Evolutionary conservation across 2,113 vertebrate genomes (phyloP), one percentile per base, ranked within the genome.

Genomic region (Jacana jacana): DNA sequence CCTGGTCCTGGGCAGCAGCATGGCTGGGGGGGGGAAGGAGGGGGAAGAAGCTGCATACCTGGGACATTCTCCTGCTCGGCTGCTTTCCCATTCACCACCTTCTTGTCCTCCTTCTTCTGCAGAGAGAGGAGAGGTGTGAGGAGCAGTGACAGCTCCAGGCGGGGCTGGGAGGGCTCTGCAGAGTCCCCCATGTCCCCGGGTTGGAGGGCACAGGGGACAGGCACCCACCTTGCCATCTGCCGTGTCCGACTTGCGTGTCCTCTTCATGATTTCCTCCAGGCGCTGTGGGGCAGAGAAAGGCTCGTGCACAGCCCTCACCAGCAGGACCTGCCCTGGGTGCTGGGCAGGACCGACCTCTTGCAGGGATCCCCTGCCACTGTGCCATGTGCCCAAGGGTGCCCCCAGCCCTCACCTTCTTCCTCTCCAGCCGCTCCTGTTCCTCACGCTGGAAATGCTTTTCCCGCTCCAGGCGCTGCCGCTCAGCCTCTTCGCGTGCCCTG

Each of bases 251-350:
- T 98, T 99, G 81, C 99, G 99, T 4, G 99, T 99, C 95, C 99
- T 98, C 98, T 99, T 99, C 99, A 99, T 99, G 90, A 99, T 99
- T 97, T 99, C 99, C 35, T 99, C 99, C 95, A 99, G 98, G 65
- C 99, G 99, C 99, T 99, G 97, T 18, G 4, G 66, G 71, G 31
- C 40, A 89, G 49, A 84, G 19, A 71, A 44, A 10, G 23, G 25
- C 22, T 93, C 3, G 33, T 18, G 30, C 28, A 20, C 5, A 5
- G 61, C 27, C 39, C 68, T 51, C 5, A 0, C 9, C 54, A 66
- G 69, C 16, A 3, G 17, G 28, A 46, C 17, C 52, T 6, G 19
- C 49, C 40, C 65, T 4, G 6, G 13, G n/a, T 2, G 24, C 61
- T 44, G 77, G 78, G 91, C 86, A 93, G 48, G 58, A 77, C 40